Percentiles rank a stretch among this genome's conserved stretches.
phyloP scores from a whole-genome alignment of 2,888 invertebrate species.

The Acanthosepion esculentum region DNA sequence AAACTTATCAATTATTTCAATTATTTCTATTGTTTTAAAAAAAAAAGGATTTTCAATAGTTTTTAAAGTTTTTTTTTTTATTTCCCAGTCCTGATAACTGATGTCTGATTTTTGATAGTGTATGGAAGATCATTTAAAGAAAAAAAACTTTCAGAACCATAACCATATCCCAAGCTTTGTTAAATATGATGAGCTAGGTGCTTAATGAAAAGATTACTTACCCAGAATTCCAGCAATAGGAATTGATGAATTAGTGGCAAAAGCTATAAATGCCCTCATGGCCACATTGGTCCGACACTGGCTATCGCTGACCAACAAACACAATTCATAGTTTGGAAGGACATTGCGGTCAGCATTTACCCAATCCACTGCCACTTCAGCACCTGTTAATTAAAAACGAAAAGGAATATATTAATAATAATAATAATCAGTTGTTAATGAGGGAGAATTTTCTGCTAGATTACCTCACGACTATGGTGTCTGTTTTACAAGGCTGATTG shows the following conservation, averaged over 20 bases:
- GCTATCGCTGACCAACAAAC: constrained; percentile 80
- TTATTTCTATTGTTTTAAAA: too few relatives aligned
- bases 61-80: too few relatives aligned
- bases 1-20: too few relatives aligned
- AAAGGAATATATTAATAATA: background rate
- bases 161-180: background rate
- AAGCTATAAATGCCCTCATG: constrained; percentile 85
- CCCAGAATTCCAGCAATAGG: constrained; percentile 83
- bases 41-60: too few relatives aligned
- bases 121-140: too few relatives aligned
- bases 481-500: too few relatives aligned
- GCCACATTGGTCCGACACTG: constrained; percentile 84
- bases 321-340: constrained; percentile 80
- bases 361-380: constrained; percentile 80
- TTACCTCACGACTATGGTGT: too few relatives aligned
- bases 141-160: background rate
- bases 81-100: too few relatives aligned
- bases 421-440: too few relatives aligned
- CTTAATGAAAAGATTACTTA: constrained; percentile 62
- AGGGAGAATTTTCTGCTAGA: too few relatives aligned
- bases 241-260: constrained; percentile 79
- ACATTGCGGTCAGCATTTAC: constrained; percentile 80
- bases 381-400: constrained; percentile 76
- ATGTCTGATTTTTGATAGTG: too few relatives aligned
- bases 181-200: background rate